Evolutionary conservation across 2,797 vertebrate species (phyloP).

Genomic region (Rhincodon typus): DNA sequence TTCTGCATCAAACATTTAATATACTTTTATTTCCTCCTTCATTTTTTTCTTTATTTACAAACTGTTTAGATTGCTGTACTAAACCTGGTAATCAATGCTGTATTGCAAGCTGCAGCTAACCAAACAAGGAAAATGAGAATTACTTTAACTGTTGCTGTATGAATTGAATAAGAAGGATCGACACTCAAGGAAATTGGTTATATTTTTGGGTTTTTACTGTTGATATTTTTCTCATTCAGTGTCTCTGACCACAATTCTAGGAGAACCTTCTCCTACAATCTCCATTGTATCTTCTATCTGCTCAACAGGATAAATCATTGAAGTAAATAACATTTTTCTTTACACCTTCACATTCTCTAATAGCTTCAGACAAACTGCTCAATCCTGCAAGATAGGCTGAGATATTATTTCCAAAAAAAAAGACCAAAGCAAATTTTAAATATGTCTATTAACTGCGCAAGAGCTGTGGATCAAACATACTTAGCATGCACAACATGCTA

Average conservation of each 20-base stretch:
- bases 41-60: constrained; percentile 1
- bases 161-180: neutral
- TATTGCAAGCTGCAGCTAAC: neutral
- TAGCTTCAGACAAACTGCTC: constrained; percentile 5
- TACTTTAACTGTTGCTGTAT: neutral
- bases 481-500: neutral
- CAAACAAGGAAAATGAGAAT: neutral
- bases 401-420: neutral
- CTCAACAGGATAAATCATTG: neutral
- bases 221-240: neutral
- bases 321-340: neutral
- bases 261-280: neutral
- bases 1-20: constrained; percentile 20
- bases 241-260: neutral
- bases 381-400: neutral
- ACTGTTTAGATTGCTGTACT: neutral
- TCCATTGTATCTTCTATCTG: neutral
- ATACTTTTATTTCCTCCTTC: neutral
- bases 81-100: neutral
- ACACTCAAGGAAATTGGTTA: neutral
- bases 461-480: neutral
- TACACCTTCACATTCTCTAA: neutral
- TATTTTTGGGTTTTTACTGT: neutral
- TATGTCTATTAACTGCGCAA: neutral
- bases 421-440: neutral